Conservation (phyloP, 2,113 vertebrate genomes). For the Sakesphorus luctuosus region DNA sequence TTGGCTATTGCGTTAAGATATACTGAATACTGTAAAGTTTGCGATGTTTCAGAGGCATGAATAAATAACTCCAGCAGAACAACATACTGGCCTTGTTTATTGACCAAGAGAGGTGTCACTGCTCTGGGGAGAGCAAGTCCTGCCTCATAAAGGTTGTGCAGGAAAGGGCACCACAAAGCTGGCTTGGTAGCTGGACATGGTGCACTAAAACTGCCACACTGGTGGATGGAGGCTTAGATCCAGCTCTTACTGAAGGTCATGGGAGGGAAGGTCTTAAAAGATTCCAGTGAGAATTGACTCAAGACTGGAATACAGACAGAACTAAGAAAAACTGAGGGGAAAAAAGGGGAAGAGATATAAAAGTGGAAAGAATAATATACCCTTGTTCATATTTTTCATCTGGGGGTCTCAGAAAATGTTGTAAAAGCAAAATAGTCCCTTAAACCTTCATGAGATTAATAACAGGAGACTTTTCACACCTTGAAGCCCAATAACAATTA, state of each 20-base stretch:
- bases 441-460: neutral
- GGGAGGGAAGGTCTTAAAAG: neutral
- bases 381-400: neutral
- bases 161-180: neutral
- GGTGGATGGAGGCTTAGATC: neutral
- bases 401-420: neutral
- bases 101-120: fast-evolving
- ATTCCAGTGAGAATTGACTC: neutral
- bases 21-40: neutral
- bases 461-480: neutral
- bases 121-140: neutral
- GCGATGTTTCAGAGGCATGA: neutral
- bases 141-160: neutral
- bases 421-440: neutral
- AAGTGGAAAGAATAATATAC: neutral
- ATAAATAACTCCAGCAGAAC: neutral
- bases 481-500: neutral
- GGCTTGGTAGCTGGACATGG: fast-evolving
- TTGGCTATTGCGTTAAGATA: neutral
- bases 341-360: fast-evolving
- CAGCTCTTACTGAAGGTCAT: neutral
- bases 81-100: neutral
- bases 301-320: neutral
- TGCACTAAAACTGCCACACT: neutral
- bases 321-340: neutral